Base-by-base conservation (phyloP, 2,797 vertebrate genomes). In the Phataginus tetradactyla region DNA sequence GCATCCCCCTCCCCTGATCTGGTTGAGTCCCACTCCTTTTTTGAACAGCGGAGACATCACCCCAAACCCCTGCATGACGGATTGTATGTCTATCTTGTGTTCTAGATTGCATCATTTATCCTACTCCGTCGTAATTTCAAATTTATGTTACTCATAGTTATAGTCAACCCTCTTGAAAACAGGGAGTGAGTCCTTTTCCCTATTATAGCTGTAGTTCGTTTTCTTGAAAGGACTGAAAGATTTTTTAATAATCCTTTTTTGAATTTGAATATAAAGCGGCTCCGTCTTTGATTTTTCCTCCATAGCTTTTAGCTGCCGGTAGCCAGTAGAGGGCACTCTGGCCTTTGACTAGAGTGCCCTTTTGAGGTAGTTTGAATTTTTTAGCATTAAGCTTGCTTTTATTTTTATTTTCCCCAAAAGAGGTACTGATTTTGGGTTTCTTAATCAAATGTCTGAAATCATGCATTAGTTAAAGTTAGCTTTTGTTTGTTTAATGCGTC, bases 321-420 rank as follows among this genome's bases (percentile, higher is more conserved):
- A 49, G 29, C 86, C 98, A 96, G 97, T 89, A 98, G 98, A 97
- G 98, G 98, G 98, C 98, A 95, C 80, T 88, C 79, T 95, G 92
- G 75, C 59, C 96, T 97, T 98, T 97, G 84, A 86, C 86, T 92
- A 89, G 49, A 20, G 18, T 34, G 2, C 71, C 61, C 39, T 34
- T 74, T 55, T 12, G 8, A 1, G 8, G 5, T 11, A 8, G 13
- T 81, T 86, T 64, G 69, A 66, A 85, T 79, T 32, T 23, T 85
- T 4, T 21, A 77, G 69, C 15, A 14, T 53, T 84, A 86, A 72
- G 2, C 15, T 55, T 92, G 51, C 55, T 74, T 91, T 96, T 74
- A 1, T 51, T 90, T 90, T 71, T 64, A 55, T 90, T 91, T 90
- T 68, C 12, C 51, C 29, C 18, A 3, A 75, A 57, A 93, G 69